Percentiles rank a stretch among this genome's conserved stretches.
These are phyloP conservation scores for Aphelenchoides besseyi DNA, from an alignment of 1,140 invertebrate genomes.

Conservation along the genomic window DNA sequence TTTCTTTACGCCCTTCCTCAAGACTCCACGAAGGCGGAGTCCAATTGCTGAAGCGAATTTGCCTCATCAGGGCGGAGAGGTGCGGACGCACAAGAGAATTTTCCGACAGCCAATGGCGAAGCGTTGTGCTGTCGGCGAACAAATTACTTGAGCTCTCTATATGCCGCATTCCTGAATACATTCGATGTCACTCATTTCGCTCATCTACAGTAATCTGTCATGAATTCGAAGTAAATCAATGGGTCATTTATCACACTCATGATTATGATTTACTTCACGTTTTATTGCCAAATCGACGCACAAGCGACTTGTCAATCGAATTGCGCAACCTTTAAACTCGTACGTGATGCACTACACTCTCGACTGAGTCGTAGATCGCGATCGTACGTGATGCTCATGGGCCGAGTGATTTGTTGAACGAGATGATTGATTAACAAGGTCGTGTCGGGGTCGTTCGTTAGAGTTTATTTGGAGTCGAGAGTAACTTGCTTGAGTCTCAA, in stretches of 20 bases:
- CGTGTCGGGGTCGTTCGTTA: not conserved
- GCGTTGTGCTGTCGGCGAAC: too few relatives aligned
- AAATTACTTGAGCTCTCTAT: too few relatives aligned
- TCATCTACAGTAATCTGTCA: not conserved
- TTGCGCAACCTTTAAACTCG: not conserved
- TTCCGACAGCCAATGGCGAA: not conserved
- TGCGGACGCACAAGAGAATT: too few relatives aligned
- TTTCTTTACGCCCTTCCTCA: not conserved
- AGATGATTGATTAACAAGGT: conserved; percentile 4
- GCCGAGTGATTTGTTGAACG: conserved; percentile 1
- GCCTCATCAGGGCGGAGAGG: not conserved
- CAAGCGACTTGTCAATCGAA: not conserved
- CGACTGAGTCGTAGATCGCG: not conserved
- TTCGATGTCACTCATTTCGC: not conserved
- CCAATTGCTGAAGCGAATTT: not conserved
- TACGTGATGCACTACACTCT: not conserved
- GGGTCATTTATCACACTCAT: not conserved
- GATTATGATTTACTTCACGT: too few relatives aligned
- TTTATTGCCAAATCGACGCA: not conserved
- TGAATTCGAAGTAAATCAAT: too few relatives aligned
- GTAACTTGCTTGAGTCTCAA: too few relatives aligned
- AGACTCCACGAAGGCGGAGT: not conserved
- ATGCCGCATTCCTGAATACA: too few relatives aligned
- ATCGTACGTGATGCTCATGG: conserved; percentile 5
- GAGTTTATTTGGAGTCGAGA: not conserved